These are phyloP conservation scores for Pontoporia blainvillei DNA, from an alignment of 2,113 vertebrate genomes.

Conservation along the genomic window DNA sequence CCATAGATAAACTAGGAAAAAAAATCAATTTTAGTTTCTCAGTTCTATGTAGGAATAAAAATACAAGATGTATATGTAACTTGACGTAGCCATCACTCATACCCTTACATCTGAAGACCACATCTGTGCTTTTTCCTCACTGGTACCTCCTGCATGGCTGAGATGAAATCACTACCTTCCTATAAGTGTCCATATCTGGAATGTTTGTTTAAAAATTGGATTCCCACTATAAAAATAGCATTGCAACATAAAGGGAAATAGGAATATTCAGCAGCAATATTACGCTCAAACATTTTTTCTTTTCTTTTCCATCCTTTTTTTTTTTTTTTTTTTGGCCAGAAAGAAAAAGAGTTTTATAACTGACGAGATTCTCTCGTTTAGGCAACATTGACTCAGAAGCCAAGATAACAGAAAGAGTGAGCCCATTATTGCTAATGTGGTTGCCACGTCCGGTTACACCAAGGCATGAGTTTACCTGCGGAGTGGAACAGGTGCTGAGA, in stretches of 20 bases:
- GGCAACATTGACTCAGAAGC: neutral
- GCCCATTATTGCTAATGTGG: fast-evolving
- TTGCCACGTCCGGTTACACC: neutral
- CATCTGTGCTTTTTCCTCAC: neutral
- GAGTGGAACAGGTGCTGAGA: neutral
- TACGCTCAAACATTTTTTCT: neutral
- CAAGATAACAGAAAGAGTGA: neutral
- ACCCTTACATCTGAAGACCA: neutral
- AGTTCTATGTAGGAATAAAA: neutral
- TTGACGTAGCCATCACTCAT: neutral
- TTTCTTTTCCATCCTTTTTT: neutral
- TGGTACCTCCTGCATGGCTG: neutral
- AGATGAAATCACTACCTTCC: neutral
- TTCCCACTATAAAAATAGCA: neutral
- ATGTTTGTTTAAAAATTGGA: neutral
- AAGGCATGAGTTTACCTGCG: neutral
- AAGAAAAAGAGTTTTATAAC: neutral
- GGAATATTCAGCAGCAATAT: neutral
- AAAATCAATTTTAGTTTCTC: neutral
- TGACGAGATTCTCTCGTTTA: neutral
- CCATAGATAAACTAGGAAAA: neutral
- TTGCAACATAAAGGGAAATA: neutral
- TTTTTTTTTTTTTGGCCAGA: neutral
- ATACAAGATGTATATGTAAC: neutral
- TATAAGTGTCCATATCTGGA: neutral